Base-by-base conservation (phyloP, 2,797 vertebrate genomes). In the Stomatorhinus walkeri region DNA sequence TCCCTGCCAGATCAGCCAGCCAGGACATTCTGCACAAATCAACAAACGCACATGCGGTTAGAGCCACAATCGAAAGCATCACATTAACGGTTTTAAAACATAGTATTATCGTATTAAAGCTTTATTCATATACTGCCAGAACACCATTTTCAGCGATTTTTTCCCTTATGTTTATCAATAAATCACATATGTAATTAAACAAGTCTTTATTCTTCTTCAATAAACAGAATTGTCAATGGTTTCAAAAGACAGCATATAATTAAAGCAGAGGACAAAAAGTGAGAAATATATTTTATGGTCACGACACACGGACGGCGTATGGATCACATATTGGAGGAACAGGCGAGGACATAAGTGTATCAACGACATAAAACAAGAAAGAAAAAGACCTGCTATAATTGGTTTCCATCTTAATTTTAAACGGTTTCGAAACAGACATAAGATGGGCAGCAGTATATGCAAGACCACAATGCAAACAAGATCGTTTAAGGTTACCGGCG, bases 1-100 rank as follows among this genome's bases (percentile, higher is more conserved):
- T 98, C 83, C 98, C 98, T 4, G 98, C 98, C 0, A 99, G 93
- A 89, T 99, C 98, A 87, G 95, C 89, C 91, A 99, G 94, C 98
- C 98, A 99, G 92, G 98, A 99, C 98, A 99, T 99, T 91, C 93
- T 94, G 91, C 59, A 88, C 89, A 88, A 93, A 49, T 7, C 0
- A 81, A 16, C 87, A 92, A 85, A 84, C n/a, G 72, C 43, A 24
- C 83, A 14, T 10, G 46, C 12, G 1, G 22, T 49, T 49, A 84
- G 81, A 84, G 22, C 4, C 46, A 28, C 81, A 51, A 24, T 22
- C 12, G 12, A 28, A 52, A 56, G 14, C 85, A 86, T 54, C 28
- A 86, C 51, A 86, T 10, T 54, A 86, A 61, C 54, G 49, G 4
- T n/a, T 83, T 48, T 46, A 14, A 68, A 79, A 79, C 72, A 3